These are phyloP conservation scores for Chaetura pelagica DNA, from an alignment of 2,113 vertebrate genomes.

Conservation along the genomic window DNA sequence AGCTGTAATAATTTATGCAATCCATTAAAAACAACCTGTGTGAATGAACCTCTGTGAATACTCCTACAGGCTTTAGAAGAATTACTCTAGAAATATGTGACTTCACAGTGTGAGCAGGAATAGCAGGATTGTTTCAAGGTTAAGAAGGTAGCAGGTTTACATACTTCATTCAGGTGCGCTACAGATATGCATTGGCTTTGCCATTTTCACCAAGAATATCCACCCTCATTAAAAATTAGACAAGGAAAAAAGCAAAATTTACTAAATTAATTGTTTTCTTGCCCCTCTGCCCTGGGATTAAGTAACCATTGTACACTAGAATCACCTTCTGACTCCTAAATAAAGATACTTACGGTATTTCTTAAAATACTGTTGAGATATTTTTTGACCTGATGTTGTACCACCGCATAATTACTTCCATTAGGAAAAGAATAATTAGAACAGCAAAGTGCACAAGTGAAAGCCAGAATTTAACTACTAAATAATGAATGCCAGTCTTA, in stretches of 20 bases:
- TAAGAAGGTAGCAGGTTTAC: not conserved
- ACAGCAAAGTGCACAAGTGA: not conserved
- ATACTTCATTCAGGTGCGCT: not conserved
- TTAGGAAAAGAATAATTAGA: constrained; percentile 25
- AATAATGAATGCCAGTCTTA: constrained; percentile 54
- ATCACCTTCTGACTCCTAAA: not conserved
- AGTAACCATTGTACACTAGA: not conserved
- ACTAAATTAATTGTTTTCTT: not conserved
- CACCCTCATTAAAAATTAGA: not conserved
- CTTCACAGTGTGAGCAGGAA: not conserved
- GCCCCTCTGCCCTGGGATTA: not conserved
- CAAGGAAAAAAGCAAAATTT: not conserved
- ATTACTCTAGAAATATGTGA: not conserved
- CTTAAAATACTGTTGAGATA: not conserved
- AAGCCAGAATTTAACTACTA: constrained; percentile 16
- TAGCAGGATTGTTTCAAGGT: not conserved
- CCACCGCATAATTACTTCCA: not conserved
- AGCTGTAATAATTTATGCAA: not conserved
- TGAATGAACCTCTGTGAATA: not conserved
- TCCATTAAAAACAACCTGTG: not conserved
- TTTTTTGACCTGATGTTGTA: not conserved
- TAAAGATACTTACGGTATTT: not conserved
- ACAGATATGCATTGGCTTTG: not conserved
- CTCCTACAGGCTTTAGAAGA: not conserved
- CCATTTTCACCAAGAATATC: not conserved